Evolutionary conservation across 2,113 vertebrate species (phyloP).

Genomic region (Mixornis gularis): DNA sequence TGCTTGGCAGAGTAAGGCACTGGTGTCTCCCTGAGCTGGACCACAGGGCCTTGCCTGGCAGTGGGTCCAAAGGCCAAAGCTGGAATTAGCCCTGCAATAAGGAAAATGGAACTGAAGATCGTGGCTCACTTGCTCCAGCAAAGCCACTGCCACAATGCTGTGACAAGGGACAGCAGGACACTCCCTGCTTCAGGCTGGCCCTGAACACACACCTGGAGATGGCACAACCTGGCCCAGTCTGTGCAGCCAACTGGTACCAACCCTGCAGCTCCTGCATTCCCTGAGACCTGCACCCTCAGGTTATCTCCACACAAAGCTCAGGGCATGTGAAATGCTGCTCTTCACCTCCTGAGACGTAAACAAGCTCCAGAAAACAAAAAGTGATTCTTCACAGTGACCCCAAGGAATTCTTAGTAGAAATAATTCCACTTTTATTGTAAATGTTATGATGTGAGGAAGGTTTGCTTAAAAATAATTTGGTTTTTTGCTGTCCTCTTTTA

Average conservation of each 20-base stretch:
- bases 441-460: background rate
- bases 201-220: background rate
- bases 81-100: background rate
- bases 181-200: background rate
- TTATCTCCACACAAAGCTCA: background rate
- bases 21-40: background rate
- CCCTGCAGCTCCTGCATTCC: background rate
- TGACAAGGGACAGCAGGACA: background rate
- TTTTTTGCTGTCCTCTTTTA: background rate
- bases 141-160: background rate
- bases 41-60: accelerated
- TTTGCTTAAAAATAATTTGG: background rate
- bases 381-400: background rate
- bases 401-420: background rate
- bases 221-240: background rate
- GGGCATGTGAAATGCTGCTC: background rate
- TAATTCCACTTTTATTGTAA: background rate
- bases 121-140: background rate
- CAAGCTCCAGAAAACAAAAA: background rate
- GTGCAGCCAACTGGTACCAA: accelerated
- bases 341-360: background rate
- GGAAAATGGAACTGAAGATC: background rate
- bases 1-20: background rate
- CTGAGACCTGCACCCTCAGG: background rate
- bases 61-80: background rate